phyloP scores from a whole-genome alignment of 2,113 vertebrate genomes.

The Grus americana region DNA sequence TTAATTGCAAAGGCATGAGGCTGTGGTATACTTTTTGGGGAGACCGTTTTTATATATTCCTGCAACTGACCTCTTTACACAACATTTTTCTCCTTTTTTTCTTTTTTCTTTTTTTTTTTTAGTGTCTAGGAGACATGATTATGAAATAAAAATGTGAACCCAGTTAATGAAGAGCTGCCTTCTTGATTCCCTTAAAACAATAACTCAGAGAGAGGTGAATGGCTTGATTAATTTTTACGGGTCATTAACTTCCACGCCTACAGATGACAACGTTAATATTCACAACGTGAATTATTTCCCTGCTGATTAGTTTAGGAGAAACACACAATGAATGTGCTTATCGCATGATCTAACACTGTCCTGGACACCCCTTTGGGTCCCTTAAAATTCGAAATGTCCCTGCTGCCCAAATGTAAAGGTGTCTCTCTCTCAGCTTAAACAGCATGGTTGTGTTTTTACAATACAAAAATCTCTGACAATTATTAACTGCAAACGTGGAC shows the following conservation, averaged over 20 bases:
- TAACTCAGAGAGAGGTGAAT: constrained; percentile 4
- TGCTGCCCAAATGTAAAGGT: background rate
- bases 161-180: constrained; percentile 8
- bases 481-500: background rate
- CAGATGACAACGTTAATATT: constrained; percentile 25
- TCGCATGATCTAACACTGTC: fast-evolving
- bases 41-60: background rate
- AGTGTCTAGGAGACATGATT: background rate
- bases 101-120: background rate
- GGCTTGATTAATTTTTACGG: background rate
- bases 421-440: background rate
- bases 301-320: background rate
- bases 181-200: constrained; percentile 10
- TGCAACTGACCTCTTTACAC: background rate
- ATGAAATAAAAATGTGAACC: background rate
- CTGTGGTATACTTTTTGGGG: background rate
- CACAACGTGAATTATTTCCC: constrained; percentile 21
- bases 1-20: background rate
- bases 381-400: background rate
- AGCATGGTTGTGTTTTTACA: background rate
- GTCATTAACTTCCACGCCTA: constrained; percentile 24
- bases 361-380: background rate
- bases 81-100: background rate
- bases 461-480: background rate
- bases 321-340: background rate